Evolutionary conservation across 2,888 invertebrate genomes (phyloP).

Genomic region (Drosophila atripex): DNA sequence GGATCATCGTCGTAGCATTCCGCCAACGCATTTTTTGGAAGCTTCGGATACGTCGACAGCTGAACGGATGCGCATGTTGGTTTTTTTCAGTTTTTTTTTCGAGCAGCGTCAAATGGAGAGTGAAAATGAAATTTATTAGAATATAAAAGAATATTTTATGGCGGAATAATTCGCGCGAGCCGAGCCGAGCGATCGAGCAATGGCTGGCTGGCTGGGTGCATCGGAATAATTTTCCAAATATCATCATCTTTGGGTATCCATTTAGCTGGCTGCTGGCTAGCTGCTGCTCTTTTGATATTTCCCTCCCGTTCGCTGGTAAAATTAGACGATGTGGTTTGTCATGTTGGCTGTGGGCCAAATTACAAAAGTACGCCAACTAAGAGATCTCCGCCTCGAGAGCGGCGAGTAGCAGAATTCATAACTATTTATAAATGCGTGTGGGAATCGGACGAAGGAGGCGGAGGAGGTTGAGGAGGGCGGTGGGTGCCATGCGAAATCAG

Average conservation of each 20-base stretch:
- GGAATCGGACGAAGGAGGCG: slow-evolving; percentile 5
- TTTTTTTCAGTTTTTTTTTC: background rate
- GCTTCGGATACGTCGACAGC: slow-evolving; percentile 46
- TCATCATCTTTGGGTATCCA: slow-evolving; percentile 37
- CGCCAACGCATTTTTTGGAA: slow-evolving; percentile 52
- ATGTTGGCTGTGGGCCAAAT: slow-evolving; percentile 70
- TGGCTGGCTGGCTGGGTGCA: slow-evolving; percentile 12
- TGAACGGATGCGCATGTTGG: slow-evolving; percentile 58
- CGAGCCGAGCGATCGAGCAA: background rate
- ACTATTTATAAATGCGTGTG: slow-evolving; percentile 44
- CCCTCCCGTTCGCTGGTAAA: slow-evolving; percentile 51
- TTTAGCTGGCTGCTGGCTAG: slow-evolving; percentile 7
- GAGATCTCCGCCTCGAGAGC: slow-evolving; percentile 29
- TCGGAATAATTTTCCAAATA: slow-evolving; percentile 37
- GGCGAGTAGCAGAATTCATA: slow-evolving; percentile 42
- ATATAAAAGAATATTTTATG: slow-evolving; percentile 17
- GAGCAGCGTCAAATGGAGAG: slow-evolving; percentile 13
- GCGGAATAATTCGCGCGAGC: slow-evolving; percentile 21
- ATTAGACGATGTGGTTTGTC: slow-evolving; percentile 75
- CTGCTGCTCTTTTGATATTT: slow-evolving; percentile 20
- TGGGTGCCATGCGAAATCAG: slow-evolving; percentile 32
- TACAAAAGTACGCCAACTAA: slow-evolving; percentile 57
- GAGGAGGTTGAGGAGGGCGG: slow-evolving; percentile 5
- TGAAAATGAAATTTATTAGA: slow-evolving; percentile 26
- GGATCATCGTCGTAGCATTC: background rate